A percentile compares a stretch with the other conserved stretches of the same genome.
These are phyloP conservation scores for Colletes latitarsis DNA, from an alignment of 1,140 invertebrate species.

Conservation along the genomic window DNA sequence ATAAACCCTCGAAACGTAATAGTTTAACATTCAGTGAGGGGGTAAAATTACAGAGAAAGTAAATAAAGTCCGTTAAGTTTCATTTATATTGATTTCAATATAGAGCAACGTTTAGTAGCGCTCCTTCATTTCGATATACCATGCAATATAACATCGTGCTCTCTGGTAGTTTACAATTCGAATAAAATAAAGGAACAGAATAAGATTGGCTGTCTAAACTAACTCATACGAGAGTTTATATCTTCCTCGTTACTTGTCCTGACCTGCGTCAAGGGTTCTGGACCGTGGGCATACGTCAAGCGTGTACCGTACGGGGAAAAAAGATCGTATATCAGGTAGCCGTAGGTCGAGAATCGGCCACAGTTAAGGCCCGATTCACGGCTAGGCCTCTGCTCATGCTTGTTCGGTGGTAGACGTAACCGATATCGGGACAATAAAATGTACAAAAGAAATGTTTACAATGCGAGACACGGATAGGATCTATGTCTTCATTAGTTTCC, in stretches of 20 bases:
- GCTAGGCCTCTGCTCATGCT: not conserved
- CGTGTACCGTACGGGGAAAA: conserved; percentile 15
- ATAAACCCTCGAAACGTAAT: no score
- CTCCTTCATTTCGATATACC: no score
- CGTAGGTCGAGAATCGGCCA: conserved; percentile 18
- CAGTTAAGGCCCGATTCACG: conserved; percentile 14
- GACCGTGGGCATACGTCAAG: not conserved
- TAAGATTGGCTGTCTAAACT: not conserved
- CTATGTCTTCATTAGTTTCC: not conserved
- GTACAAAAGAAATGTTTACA: not conserved
- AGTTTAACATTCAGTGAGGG: no score
- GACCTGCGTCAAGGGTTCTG: conserved; percentile 18
- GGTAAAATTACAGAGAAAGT: no score
- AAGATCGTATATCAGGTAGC: conserved; percentile 34
- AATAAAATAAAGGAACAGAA: not conserved
- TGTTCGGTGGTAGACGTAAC: not conserved
- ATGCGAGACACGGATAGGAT: not conserved
- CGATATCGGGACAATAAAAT: not conserved
- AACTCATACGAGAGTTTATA: not conserved
- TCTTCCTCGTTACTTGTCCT: conserved; percentile 1
- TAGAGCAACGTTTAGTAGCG: no score
- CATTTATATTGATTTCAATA: no score
- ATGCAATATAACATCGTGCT: no score
- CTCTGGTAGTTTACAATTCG: not conserved
- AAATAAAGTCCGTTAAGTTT: no score